These are phyloP conservation scores for Cantharis rufa DNA, from an alignment of 2,888 invertebrate genomes.

Conservation along the genomic window DNA sequence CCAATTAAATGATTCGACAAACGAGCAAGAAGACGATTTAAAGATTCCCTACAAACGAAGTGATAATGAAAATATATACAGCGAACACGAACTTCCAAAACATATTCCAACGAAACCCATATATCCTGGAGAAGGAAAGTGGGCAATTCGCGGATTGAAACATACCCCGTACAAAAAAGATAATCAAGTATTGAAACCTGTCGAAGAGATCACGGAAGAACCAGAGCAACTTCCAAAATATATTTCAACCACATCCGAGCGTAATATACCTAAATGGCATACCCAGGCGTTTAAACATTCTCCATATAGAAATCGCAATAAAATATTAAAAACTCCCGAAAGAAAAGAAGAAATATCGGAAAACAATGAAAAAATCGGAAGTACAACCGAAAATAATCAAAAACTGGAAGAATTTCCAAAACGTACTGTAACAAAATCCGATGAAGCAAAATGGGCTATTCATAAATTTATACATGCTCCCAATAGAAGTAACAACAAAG, in stretches of 20 bases:
- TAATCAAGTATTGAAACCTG: background rate
- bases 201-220: background rate
- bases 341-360: slow-evolving; percentile 53
- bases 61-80: slow-evolving; percentile 13
- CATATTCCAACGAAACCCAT: slow-evolving; percentile 49
- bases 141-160: slow-evolving; percentile 49
- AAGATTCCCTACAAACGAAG: background rate
- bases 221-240: background rate
- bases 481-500: background rate
- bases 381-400: slow-evolving; percentile 48
- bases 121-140: slow-evolving; percentile 52
- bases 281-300: background rate
- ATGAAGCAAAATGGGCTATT: background rate
- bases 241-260: background rate
- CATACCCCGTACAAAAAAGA: slow-evolving; percentile 43
- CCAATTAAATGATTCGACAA: slow-evolving; percentile 17
- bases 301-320: background rate
- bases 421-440: slow-evolving; percentile 18
- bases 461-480: background rate
- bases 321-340: slow-evolving; percentile 28
- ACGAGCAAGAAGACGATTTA: background rate
- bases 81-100: slow-evolving; percentile 42
- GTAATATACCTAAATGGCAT: background rate
- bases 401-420: slow-evolving; percentile 53
- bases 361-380: background rate